phyloP scores from a whole-genome alignment of 2,113 vertebrate genomes.

The Platysternon megacephalum region DNA sequence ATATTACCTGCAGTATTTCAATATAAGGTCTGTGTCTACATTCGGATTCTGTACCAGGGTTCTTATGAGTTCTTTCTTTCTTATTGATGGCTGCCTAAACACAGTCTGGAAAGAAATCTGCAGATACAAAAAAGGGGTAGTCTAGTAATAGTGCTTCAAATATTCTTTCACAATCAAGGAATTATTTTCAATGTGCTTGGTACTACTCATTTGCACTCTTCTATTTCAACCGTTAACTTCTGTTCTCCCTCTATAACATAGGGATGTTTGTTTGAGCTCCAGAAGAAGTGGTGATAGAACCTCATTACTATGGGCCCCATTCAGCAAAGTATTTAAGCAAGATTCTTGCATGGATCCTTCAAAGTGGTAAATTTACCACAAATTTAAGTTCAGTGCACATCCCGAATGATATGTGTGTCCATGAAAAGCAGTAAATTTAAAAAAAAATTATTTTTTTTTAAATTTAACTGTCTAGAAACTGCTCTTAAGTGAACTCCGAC shows the following conservation, averaged over 20 bases:
- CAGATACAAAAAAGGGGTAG: constrained; percentile 18
- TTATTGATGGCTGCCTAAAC: constrained; percentile 87
- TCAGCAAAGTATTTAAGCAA: not conserved
- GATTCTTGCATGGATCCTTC: not conserved
- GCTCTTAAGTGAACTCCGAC: not conserved
- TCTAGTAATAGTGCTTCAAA: not conserved
- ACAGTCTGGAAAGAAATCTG: constrained; percentile 95
- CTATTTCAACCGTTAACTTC: not conserved
- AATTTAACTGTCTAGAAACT: not conserved
- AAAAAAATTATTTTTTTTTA: not conserved
- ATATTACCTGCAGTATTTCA: constrained; percentile 92
- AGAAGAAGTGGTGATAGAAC: not conserved
- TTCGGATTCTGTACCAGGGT: constrained; percentile 86
- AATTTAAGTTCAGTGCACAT: not conserved
- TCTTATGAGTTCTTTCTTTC: constrained; percentile 89
- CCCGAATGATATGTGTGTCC: not conserved
- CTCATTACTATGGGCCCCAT: not conserved
- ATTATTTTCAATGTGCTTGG: not conserved
- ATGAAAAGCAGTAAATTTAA: not conserved
- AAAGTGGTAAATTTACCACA: not conserved
- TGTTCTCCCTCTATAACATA: not conserved
- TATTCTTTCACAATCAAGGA: not conserved
- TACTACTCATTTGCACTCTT: not conserved
- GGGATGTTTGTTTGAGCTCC: not conserved
- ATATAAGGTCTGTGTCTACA: constrained; percentile 85